Conservation (phyloP, 1,140 invertebrate genomes). For the Sarcophaga peregrina region DNA sequence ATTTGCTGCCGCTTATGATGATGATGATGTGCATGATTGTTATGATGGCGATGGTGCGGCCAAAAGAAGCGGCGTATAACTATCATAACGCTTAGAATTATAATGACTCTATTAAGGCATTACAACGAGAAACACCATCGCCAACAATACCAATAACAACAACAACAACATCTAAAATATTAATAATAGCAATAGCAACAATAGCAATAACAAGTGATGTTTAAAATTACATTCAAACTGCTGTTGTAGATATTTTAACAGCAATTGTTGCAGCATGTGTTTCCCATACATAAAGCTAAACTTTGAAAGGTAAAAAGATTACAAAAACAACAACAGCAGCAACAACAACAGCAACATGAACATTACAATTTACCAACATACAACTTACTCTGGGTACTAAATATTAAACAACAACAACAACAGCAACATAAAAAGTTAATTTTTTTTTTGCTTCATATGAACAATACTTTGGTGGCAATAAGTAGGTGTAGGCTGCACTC, state of each 20-base stretch:
- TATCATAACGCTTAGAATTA: slow-evolving; percentile 40
- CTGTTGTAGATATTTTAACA: slow-evolving; percentile 1
- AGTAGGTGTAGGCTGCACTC: background rate
- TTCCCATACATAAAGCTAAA: background rate
- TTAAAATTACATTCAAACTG: slow-evolving; percentile 24
- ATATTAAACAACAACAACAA: background rate
- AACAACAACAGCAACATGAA: no score
- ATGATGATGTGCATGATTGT: background rate
- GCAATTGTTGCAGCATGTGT: slow-evolving; percentile 19
- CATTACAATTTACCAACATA: no score
- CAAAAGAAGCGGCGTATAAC: slow-evolving; percentile 25
- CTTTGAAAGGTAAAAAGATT: background rate
- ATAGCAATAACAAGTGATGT: slow-evolving; percentile 18
- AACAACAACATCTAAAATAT: background rate
- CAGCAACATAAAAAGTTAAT: background rate
- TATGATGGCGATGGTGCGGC: background rate
- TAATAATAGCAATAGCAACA: background rate
- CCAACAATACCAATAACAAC: slow-evolving; percentile 12
- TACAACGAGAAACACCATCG: slow-evolving; percentile 10
- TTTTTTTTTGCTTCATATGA: background rate
- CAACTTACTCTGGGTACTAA: no score
- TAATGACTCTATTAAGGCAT: slow-evolving; percentile 35
- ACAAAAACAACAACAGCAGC: background rate
- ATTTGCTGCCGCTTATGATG: background rate
- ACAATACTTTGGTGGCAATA: slow-evolving; percentile 21